Conservation (phyloP, 2,113 vertebrate genomes). For the Podarcis muralis region DNA sequence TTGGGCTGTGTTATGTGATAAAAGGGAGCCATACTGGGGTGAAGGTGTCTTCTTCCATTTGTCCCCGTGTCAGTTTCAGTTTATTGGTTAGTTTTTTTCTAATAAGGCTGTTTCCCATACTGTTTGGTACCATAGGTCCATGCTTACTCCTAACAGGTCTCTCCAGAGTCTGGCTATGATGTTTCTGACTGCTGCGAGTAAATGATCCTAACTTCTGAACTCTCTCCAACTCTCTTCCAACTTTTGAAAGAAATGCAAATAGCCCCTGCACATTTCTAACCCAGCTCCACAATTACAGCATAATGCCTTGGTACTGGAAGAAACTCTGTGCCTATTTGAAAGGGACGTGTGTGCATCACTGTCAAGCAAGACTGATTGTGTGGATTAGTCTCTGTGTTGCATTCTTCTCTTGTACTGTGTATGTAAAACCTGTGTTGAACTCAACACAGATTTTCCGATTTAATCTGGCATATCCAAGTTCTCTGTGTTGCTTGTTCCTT, state of each 20-base stretch:
- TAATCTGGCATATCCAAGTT: not conserved
- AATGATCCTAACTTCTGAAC: not conserved
- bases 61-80: no score
- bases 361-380: not conserved
- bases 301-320: not conserved
- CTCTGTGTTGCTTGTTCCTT: not conserved
- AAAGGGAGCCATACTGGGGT: no score
- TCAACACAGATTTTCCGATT: not conserved
- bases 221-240: not conserved
- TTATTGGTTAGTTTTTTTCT: no score
- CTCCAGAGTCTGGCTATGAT: no score
- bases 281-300: not conserved
- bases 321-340: not conserved
- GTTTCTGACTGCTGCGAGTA: not conserved
- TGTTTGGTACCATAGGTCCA: no score
- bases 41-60: no score
- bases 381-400: not conserved
- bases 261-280: not conserved
- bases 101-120: no score
- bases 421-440: conserved; percentile 4
- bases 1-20: no score
- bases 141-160: no score
- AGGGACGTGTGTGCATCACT: not conserved
- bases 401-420: not conserved
- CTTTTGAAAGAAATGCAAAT: not conserved